Percentiles rank a stretch among this genome's conserved stretches.
phyloP scores from a whole-genome alignment of 2,113 vertebrate genomes.

The Ardeotis arabs region DNA sequence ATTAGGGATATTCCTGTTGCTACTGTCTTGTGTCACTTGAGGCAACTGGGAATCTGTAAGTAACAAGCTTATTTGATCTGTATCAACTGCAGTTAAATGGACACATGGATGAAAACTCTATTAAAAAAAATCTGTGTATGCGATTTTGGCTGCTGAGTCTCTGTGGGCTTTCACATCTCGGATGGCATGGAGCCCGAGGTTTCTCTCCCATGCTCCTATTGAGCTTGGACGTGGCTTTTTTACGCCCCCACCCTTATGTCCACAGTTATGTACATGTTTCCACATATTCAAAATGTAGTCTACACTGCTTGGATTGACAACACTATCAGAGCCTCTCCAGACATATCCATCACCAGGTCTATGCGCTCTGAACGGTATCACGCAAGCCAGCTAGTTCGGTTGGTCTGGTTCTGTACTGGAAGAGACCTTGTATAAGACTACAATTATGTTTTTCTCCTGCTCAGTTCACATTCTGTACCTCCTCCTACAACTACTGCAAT shows the following conservation, averaged over 20 bases:
- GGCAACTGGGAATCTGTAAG: conserved; percentile 45
- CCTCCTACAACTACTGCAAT: neutral
- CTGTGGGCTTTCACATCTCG: conserved; percentile 65
- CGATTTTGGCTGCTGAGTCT: conserved; percentile 57
- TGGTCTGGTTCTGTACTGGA: neutral
- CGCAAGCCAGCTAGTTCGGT: neutral
- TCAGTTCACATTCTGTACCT: neutral
- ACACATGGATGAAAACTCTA: conserved; percentile 67
- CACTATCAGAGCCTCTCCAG: neutral
- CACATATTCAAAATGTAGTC: conserved; percentile 43
- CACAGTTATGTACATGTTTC: conserved; percentile 50
- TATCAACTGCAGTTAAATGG: conserved; percentile 55
- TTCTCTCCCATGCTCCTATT: conserved; percentile 60
- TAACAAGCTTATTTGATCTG: conserved; percentile 50
- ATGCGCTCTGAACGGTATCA: neutral
- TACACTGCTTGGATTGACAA: conserved; percentile 1
- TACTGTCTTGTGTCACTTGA: conserved; percentile 44
- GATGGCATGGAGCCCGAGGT: conserved; percentile 66
- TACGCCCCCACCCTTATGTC: conserved; percentile 71
- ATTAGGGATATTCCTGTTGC: conserved; percentile 28
- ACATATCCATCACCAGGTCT: neutral
- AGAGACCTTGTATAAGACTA: neutral
- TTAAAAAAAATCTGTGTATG: conserved; percentile 61
- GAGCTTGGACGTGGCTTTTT: conserved; percentile 69
- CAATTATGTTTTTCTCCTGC: neutral